Base-by-base conservation (phyloP, 2,888 invertebrate species). In the Chouioia cunea region DNA sequence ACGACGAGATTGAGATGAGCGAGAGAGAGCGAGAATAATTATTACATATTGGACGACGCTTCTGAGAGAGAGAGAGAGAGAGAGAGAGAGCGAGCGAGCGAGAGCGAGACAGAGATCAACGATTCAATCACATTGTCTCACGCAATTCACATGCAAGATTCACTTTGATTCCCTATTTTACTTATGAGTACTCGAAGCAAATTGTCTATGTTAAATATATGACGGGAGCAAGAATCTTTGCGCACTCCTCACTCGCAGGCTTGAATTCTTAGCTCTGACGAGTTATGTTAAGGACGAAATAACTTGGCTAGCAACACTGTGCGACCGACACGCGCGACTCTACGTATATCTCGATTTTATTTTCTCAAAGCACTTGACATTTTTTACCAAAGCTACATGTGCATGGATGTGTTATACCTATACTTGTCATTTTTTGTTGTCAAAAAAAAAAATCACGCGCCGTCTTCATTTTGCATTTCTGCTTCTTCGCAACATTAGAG, bases 291-390 rank as follows among this genome's bases (percentile, higher is more conserved):
- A 83, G 81, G 79, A 79, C 70, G 73, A 68, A 74, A 80, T 76
- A 82, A 85, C 80, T 85, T 84, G 84, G 83, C 85, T 85, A 85
- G 84, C 83, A 84, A 81, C 78, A 79, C 81, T 78, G 48, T 62
- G 60, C 52, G 48, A 54, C 43, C 58, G 43, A 48, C 44, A 27
- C 69, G 52, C 36, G 36, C 36, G 36, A 10, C 36, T 36, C 36
- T 36, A 36, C 27, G 27, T 27, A 6, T 36, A 36, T n/a, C 36
- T 36, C 6, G 36, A 36, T 36, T 36, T 36, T 36, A 36, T 36
- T 36, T 36, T 36, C 4, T 36, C 36, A 36, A 36, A 36, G 36
- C 36, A 36, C 36, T 36, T 6, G 36, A 36, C 36, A 36, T 36
- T 36, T 36, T 36, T 36, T 12, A 12, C 36, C 36, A 1, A 36